phyloP scores from a whole-genome alignment of 2,888 invertebrate genomes.

The Dicranocentrus wangi region DNA sequence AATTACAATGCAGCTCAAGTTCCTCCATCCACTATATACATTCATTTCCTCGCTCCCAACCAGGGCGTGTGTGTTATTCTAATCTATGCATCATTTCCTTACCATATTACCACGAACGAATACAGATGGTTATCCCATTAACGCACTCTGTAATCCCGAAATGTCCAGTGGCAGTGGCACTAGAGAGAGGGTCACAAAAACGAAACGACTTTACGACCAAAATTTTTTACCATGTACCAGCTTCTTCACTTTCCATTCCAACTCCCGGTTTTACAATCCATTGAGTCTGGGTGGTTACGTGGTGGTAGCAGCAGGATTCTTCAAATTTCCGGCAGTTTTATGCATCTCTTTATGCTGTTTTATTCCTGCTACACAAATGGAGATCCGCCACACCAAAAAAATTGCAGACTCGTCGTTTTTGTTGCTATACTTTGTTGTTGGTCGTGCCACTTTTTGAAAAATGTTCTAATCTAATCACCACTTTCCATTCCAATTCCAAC shows the following conservation, averaged over 20 bases:
- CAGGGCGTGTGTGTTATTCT: background rate
- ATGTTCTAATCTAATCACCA: slow-evolving; percentile 22
- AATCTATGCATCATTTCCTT: too few species aligned
- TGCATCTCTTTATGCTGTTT: background rate
- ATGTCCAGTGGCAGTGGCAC: background rate
- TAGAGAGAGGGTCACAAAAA: too few species aligned
- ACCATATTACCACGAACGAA: background rate
- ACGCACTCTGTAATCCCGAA: background rate
- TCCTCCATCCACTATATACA: background rate
- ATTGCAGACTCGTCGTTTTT: too few species aligned
- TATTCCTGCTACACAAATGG: too few species aligned
- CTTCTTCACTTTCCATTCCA: background rate
- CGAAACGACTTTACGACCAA: slow-evolving; percentile 35
- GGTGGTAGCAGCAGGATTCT: slow-evolving; percentile 11
- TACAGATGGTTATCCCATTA: slow-evolving; percentile 8
- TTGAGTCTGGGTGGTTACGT: too few species aligned
- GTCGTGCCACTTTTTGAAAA: too few species aligned
- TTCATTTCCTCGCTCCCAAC: background rate
- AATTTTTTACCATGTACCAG: background rate
- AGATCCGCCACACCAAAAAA: too few species aligned
- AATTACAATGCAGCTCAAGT: background rate
- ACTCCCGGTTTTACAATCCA: too few species aligned
- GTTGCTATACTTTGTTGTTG: too few species aligned
- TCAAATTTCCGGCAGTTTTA: background rate
- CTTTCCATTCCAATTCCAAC: background rate